phyloP scores from a whole-genome alignment of 2,113 vertebrate genomes.

The Megalops atlanticus region DNA sequence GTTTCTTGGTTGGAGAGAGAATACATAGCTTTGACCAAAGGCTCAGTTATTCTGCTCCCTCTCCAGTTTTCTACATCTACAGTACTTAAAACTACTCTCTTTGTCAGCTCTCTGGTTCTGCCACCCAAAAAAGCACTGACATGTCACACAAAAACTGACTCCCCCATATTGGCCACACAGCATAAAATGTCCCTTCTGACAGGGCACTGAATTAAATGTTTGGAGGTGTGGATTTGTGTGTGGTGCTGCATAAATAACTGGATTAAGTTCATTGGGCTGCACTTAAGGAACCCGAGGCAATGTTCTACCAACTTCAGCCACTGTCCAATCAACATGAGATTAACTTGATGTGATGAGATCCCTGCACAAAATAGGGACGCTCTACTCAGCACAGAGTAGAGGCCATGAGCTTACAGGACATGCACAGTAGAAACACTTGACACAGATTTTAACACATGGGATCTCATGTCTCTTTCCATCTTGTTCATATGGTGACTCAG shows the following conservation, averaged over 20 bases:
- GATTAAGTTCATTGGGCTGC: conserved; percentile 56
- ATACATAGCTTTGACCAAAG: background rate
- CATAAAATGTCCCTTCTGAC: background rate
- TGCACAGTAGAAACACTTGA: conserved; percentile 43
- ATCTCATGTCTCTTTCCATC: background rate
- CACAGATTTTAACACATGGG: conserved; percentile 40
- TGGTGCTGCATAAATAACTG: conserved; percentile 54
- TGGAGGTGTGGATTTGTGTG: conserved; percentile 49
- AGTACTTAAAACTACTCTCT: background rate
- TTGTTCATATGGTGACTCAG: background rate
- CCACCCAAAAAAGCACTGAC: conserved; percentile 2
- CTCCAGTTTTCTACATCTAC: background rate
- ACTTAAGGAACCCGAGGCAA: conserved; percentile 45
- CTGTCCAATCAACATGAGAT: conserved; percentile 38
- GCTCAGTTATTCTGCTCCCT: background rate
- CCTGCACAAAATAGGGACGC: conserved; percentile 24
- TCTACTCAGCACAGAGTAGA: conserved; percentile 17
- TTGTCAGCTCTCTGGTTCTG: background rate
- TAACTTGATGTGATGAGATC: conserved; percentile 40
- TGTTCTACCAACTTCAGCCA: conserved; percentile 45
- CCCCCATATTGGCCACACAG: background rate
- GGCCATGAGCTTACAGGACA: conserved; percentile 42
- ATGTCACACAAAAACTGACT: background rate
- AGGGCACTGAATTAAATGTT: conserved; percentile 44
- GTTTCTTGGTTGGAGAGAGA: conserved; percentile 16